Percentiles rank a stretch among this genome's conserved stretches.
These are phyloP conservation scores for Autographa gamma DNA, from an alignment of 2,888 invertebrate species.

Conservation along the genomic window DNA sequence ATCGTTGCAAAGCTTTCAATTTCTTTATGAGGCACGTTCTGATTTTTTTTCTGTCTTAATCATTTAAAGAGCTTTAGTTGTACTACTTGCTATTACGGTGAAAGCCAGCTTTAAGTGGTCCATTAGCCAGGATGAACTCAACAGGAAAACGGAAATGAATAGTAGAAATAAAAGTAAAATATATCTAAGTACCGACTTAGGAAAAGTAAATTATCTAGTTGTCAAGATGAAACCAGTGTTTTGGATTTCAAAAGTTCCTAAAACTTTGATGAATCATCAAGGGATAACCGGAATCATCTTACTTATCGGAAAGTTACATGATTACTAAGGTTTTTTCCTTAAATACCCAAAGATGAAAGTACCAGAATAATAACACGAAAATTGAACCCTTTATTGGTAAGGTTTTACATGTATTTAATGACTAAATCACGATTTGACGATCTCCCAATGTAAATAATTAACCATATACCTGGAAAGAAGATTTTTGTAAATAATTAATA, in stretches of 20 bases:
- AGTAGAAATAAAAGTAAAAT: neutral
- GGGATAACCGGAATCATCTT: neutral
- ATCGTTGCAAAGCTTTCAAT: no score
- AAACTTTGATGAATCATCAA: neutral
- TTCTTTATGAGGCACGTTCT: no score
- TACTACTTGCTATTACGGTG: neutral
- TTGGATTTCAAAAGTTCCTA: neutral
- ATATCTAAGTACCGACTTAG: neutral
- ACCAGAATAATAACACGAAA: neutral
- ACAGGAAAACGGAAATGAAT: neutral
- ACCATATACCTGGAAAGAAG: no score
- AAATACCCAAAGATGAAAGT: neutral
- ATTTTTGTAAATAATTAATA: no score
- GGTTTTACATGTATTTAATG: neutral
- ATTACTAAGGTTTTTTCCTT: neutral
- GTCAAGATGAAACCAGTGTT: no score
- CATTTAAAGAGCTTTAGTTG: neutral
- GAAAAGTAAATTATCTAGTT: neutral
- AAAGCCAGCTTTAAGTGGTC: conserved; percentile 2
- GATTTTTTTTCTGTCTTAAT: neutral
- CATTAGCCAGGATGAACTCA: conserved; percentile 4
- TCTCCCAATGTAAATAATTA: no score
- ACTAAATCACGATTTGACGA: neutral
- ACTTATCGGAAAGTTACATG: neutral
- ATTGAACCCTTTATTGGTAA: neutral